phyloP scores from a whole-genome alignment of 1,140 invertebrate species.

The Cephus cinctus region DNA sequence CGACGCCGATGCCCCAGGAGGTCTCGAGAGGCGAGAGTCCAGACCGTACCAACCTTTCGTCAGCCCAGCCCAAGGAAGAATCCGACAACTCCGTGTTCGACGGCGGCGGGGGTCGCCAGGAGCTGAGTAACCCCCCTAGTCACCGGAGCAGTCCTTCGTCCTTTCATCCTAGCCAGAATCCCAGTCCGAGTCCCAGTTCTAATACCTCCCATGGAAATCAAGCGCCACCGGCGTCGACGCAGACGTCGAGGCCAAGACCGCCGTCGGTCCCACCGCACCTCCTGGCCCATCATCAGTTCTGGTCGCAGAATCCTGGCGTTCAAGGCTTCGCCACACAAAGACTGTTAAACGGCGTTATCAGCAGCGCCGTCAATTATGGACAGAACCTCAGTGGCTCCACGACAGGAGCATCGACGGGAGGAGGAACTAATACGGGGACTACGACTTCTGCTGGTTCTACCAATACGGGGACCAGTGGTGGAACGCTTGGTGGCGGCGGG shows the following conservation, averaged over 20 bases:
- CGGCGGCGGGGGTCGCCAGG: slow-evolving; percentile 44
- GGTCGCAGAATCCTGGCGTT: slow-evolving; percentile 53
- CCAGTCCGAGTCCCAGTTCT: slow-evolving; percentile 29
- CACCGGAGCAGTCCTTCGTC: slow-evolving; percentile 51
- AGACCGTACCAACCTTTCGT: slow-evolving; percentile 42
- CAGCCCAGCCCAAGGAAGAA: slow-evolving; percentile 52
- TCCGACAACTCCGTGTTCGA: slow-evolving; percentile 59
- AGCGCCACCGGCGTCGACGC: slow-evolving; percentile 51
- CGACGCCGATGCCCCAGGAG: slow-evolving; percentile 47
- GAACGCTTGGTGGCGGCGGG: slow-evolving; percentile 23
- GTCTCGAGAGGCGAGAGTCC: slow-evolving; percentile 43
- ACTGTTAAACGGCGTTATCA: slow-evolving; percentile 53
- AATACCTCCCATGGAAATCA: slow-evolving; percentile 27
- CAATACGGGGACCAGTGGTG: slow-evolving; percentile 16
- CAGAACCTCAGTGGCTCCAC: slow-evolving; percentile 39
- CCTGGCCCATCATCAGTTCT: slow-evolving; percentile 53
- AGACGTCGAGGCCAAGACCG: slow-evolving; percentile 41
- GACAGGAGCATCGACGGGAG: slow-evolving; percentile 24
- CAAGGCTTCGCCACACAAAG: slow-evolving; percentile 58
- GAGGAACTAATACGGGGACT: neutral
- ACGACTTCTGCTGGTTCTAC: slow-evolving; percentile 8
- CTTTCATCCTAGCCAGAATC: slow-evolving; percentile 40
- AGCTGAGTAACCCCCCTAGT: slow-evolving; percentile 29
- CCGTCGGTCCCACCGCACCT: slow-evolving; percentile 54
- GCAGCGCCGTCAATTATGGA: slow-evolving; percentile 51